Evolutionary conservation across 2,888 invertebrate species (phyloP), one percentile per base, ranked within the genome.

Genomic region (Geophilus truncorum): DNA sequence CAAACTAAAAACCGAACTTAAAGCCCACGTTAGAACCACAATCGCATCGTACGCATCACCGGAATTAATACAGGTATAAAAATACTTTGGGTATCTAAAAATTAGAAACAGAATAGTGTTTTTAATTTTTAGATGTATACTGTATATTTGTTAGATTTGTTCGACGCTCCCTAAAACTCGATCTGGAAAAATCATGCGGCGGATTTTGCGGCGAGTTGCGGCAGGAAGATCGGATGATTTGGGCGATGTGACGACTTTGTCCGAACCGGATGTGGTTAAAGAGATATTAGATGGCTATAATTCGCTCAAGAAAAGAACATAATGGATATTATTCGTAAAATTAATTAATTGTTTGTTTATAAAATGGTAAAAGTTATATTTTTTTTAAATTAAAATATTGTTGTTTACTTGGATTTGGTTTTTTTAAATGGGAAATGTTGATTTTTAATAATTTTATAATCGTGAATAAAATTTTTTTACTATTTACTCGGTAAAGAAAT

Each of bases 131-230:
- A 34, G 6, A 34, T 34, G 5, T 34, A 34, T 57, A 57, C 12
- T 57, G 62, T 30, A 57, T 62, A 81, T 83, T 57, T 83, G 84
- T 77, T 83, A 88, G 87, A 84, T 87, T 81, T 83, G 85, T 9
- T 83, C 85, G 6, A 86, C 85, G 0, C 84, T 89, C 18, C 89
- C 89, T 15, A 88, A 88, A 83, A 89, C 89, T 1, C 84, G 89
- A 75, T 89, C 89, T 6, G 89, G 89, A 0, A 89, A 89, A 84
- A 89, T 89, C 34, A 89, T 89, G 89, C 84, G 89, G 30, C 84
- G 89, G 78, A 88, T 89, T 75, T 85, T 89, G 80, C 84, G 88
- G 25, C 88, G 88, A 83, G 86, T 89, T n/a, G 89, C 88, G 3
- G 81, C 82, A 4, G 78, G 82, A 25, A 78, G 83, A 62, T 57